phyloP scores from a whole-genome alignment of 2,888 invertebrate genomes.

The Colostygia pectinataria region DNA sequence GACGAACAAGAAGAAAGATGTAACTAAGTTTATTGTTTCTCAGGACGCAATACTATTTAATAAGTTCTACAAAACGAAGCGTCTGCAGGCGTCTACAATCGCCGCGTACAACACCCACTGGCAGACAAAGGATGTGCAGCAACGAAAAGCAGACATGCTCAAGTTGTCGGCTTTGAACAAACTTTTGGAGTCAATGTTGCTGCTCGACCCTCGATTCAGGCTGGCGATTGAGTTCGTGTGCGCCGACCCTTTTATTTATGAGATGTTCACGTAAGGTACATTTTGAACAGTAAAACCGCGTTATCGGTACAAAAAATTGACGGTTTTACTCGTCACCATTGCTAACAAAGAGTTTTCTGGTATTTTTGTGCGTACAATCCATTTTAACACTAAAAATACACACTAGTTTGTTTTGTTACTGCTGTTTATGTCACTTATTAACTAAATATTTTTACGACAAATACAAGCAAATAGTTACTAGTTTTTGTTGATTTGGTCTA shows the following conservation, averaged over 20 bases:
- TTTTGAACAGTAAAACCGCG: no score
- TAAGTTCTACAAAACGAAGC: conserved; percentile 30
- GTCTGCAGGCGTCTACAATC: conserved; percentile 30
- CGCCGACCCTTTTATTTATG: conserved; percentile 47
- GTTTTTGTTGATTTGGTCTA: conserved; percentile 4
- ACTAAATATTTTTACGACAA: no score
- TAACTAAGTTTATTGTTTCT: no score
- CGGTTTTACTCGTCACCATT: no score
- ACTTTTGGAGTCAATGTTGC: conserved; percentile 55
- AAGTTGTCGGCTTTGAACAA: conserved; percentile 38
- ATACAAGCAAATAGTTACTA: neutral
- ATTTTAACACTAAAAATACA: no score
- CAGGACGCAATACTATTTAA: conserved; percentile 33
- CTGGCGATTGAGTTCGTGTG: conserved; percentile 52
- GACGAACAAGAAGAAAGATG: no score
- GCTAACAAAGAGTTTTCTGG: no score
- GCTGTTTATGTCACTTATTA: no score
- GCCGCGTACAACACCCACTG: conserved; percentile 36
- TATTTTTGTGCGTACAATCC: no score
- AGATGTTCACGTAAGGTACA: conserved; percentile 15
- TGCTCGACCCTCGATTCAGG: conserved; percentile 48
- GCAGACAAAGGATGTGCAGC: conserved; percentile 7
- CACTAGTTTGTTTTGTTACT: no score
- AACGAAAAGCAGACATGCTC: conserved; percentile 28
- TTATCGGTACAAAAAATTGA: no score